These are phyloP conservation scores for Trissolcus japonicus DNA, from an alignment of 2,888 invertebrate genomes.

Conservation along the genomic window DNA sequence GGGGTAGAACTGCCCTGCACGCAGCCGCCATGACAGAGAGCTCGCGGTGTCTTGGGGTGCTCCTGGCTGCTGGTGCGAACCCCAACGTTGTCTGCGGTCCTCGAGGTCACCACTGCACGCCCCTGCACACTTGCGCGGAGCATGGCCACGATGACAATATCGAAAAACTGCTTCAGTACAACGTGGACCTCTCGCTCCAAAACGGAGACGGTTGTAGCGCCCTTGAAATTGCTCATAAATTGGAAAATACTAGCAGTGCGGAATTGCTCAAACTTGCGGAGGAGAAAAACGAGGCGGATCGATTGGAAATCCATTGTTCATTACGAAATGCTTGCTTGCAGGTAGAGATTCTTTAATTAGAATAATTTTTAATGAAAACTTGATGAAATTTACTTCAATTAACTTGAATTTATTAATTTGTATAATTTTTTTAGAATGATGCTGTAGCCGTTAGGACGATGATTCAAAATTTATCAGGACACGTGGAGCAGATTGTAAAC, in stretches of 20 bases:
- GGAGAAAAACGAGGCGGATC: slow-evolving; percentile 84
- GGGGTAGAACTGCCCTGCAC: slow-evolving; percentile 87
- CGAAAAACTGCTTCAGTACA: slow-evolving; percentile 81
- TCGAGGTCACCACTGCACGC: slow-evolving; percentile 84
- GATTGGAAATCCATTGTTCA: slow-evolving; percentile 85
- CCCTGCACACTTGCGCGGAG: slow-evolving; percentile 88
- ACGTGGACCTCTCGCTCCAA: slow-evolving; percentile 80
- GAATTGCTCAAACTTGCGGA: slow-evolving; percentile 81
- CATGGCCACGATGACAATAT: slow-evolving; percentile 87
- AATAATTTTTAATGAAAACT: too few species aligned
- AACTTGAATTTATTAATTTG: background rate
- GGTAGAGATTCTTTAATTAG: slow-evolving; percentile 3
- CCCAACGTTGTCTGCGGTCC: slow-evolving; percentile 83
- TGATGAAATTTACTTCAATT: background rate
- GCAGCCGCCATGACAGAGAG: slow-evolving; percentile 89
- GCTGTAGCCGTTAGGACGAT: slow-evolving; percentile 81
- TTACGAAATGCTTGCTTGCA: slow-evolving; percentile 86
- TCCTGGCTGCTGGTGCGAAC: slow-evolving; percentile 84
- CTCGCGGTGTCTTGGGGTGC: slow-evolving; percentile 84
- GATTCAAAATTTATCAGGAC: slow-evolving; percentile 81
- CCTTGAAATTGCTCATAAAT: slow-evolving; percentile 83
- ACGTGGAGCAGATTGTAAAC: slow-evolving; percentile 87
- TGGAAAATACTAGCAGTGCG: slow-evolving; percentile 82
- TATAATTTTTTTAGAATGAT: slow-evolving; percentile 78
- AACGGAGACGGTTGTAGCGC: slow-evolving; percentile 85